These are phyloP conservation scores for Taeniopygia guttata DNA, from an alignment of 2,797 vertebrate species.

Conservation along the genomic window DNA sequence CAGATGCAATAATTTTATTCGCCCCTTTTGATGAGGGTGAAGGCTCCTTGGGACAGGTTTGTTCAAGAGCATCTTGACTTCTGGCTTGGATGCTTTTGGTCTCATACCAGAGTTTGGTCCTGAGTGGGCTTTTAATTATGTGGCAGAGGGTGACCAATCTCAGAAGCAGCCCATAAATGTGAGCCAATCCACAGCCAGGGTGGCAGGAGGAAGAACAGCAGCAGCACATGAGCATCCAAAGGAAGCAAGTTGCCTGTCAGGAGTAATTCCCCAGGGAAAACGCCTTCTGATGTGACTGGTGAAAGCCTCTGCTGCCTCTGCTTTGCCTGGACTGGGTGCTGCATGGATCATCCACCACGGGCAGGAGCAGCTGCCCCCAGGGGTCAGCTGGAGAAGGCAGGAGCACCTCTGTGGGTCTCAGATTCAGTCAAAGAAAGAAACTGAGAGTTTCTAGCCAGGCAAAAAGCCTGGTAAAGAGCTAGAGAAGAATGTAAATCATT, in stretches of 20 bases:
- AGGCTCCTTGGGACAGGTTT: fast-evolving
- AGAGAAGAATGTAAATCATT: too few species aligned
- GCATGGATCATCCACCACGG: not conserved
- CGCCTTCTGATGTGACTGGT: fast-evolving
- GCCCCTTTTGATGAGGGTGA: not conserved
- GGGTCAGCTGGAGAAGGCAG: not conserved
- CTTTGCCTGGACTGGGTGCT: not conserved
- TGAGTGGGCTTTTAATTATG: not conserved
- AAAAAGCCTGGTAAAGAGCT: too few species aligned
- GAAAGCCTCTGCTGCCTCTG: not conserved
- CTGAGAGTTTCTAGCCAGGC: too few species aligned
- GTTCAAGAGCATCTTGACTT: not conserved
- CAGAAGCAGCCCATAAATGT: not conserved
- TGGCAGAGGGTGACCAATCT: not conserved
- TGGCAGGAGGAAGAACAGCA: not conserved
- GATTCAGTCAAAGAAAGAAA: too few species aligned
- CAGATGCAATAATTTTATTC: not conserved
- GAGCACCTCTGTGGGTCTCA: too few species aligned
- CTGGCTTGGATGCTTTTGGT: not conserved
- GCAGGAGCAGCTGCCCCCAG: fast-evolving
- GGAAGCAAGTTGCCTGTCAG: not conserved
- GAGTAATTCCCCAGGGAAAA: not conserved
- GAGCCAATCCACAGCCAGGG: not conserved
- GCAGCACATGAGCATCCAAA: not conserved
- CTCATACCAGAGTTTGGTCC: not conserved